Evolutionary conservation across 2,797 vertebrate species (phyloP).

Genomic region (Crocidura indochinensis): DNA sequence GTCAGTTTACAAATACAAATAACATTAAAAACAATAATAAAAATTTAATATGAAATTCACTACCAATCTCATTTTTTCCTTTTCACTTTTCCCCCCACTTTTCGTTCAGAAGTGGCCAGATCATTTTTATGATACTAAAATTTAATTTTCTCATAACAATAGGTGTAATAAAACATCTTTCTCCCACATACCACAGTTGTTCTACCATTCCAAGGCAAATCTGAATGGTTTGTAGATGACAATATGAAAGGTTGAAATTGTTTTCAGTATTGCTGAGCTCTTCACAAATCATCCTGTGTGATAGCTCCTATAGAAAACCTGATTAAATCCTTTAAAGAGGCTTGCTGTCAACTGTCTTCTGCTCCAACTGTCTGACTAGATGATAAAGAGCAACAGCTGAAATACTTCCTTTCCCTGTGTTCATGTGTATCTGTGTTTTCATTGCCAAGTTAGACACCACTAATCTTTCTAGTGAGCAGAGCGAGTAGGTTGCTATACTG

Average conservation of each 20-base stretch:
- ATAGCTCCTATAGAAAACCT: background rate
- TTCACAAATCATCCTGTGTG: background rate
- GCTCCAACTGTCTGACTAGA: background rate
- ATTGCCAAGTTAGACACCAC: constrained; percentile 17
- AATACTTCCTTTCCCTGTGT: background rate
- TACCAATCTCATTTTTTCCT: background rate
- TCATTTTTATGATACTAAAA: constrained; percentile 10
- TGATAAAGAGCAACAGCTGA: background rate
- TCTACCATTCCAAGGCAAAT: background rate
- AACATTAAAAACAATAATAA: constrained; percentile 39
- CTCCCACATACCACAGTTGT: background rate
- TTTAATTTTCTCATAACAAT: background rate
- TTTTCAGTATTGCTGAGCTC: background rate
- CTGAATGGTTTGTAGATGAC: background rate
- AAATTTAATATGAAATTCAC: constrained; percentile 25
- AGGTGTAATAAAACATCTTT: constrained; percentile 30
- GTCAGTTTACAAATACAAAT: constrained; percentile 36
- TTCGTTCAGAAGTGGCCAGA: background rate
- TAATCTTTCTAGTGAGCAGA: constrained; percentile 46
- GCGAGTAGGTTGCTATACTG: background rate
- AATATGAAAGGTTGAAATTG: background rate
- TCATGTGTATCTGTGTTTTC: constrained; percentile 1
- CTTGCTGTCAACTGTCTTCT: background rate
- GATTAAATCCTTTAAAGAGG: background rate
- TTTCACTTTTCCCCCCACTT: background rate